Evolutionary conservation across 1,140 invertebrate genomes (phyloP), one percentile per base, ranked within the genome.

Genomic region (Colletes gigas): DNA sequence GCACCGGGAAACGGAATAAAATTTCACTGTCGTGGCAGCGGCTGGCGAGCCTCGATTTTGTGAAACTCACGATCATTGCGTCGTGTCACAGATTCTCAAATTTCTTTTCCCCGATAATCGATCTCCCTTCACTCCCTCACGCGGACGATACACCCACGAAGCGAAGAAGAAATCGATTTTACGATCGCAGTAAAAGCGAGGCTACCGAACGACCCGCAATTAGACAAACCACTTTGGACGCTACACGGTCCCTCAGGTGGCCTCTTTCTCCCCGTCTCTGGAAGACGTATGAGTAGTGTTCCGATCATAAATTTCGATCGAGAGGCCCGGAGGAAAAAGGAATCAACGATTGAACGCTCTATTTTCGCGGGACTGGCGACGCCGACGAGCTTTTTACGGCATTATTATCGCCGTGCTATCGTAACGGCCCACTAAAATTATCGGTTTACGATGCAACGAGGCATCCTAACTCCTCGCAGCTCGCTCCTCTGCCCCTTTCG

Each of bases 21-120:
- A 89, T 89, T 89, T 89, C 84, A 87, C 83, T 83, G 77, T 84
- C 77, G 76, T 83, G 84, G 71, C 86, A 83, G 84, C 72, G 39
- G 75, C 69, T 67, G 71, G 78, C 72, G 75, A 80, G 75, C 78
- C 44, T 47, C 44, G 44, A 47, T 47, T 30, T 30, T 30, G 30
- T 30, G 30, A 30, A 30, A 30, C 30, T 30, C 30, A 30, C 30
- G 30, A 30, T 30, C 30, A 30, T 30, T 30, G 44, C 44, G 3
- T 3, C 8, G 44, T 44, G 44, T 9, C 44, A 9, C 44, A 44
- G 44, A 44, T 44, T 44, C 44, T 5, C 44, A 44, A 30, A 30
- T 30, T 30, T 30, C 30, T 2, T 30, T 30, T 30, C 71, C 44
- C 9, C 44, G 44, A 47, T 47, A 47, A 47, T 47, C 44, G 44